Conservation (phyloP, 53 echinoderm and acorn worm species). For the Hippasteria phrygiana region DNA sequence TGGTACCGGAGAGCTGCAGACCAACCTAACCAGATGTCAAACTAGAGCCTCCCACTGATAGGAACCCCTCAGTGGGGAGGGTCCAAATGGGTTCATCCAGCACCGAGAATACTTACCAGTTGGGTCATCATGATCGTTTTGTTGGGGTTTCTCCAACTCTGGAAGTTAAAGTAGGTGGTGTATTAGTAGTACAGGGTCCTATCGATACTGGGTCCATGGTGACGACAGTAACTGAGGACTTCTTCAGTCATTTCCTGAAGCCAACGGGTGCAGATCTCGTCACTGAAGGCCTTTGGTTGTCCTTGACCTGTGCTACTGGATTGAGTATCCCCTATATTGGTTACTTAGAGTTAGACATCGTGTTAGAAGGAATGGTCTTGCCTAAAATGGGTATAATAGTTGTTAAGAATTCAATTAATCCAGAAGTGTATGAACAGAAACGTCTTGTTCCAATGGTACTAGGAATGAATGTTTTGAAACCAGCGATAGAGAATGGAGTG, state of each 20-base stretch:
- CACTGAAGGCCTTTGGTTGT: neutral
- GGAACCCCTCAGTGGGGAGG: slow-evolving; percentile 31
- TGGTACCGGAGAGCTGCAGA: neutral
- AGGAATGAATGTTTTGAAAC: slow-evolving; percentile 7
- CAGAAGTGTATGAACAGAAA: neutral
- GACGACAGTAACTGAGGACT: neutral
- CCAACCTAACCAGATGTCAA: neutral
- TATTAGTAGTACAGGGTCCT: slow-evolving; percentile 3
- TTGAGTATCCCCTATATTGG: slow-evolving; percentile 5
- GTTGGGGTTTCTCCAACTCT: slow-evolving; percentile 25
- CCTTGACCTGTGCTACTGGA: neutral
- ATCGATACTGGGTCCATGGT: neutral
- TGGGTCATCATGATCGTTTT: slow-evolving; percentile 8
- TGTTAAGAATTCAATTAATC: neutral
- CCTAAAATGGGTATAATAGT: slow-evolving; percentile 9
- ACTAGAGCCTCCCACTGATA: slow-evolving; percentile 14
- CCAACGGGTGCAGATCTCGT: neutral
- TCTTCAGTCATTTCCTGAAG: neutral
- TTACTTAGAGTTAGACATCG: neutral
- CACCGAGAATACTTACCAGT: neutral
- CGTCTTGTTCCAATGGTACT: neutral
- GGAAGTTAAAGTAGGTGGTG: slow-evolving; percentile 24
- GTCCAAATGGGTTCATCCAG: slow-evolving; percentile 11
- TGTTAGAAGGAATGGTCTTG: neutral
- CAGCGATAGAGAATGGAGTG: too few species aligned